phyloP scores from a whole-genome alignment of 2,888 invertebrate species.

The Spodoptera exigua region DNA sequence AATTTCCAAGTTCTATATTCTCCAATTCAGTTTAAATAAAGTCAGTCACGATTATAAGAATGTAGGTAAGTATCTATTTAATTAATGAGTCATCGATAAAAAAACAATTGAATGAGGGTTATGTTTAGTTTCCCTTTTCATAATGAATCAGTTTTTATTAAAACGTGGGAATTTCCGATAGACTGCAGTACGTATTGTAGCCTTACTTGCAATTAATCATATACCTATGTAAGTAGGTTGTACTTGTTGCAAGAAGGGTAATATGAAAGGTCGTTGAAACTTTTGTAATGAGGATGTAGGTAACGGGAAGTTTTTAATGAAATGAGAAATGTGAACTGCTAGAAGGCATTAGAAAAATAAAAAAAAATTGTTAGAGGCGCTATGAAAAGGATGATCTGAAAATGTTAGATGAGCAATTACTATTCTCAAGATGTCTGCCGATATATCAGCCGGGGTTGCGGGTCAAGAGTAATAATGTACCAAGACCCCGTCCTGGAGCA shows the following conservation, averaged over 20 bases:
- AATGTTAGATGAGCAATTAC: too few species aligned
- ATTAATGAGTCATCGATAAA: constrained; percentile 4
- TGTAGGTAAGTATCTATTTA: not conserved
- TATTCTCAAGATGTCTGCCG: too few species aligned
- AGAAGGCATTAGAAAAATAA: too few species aligned
- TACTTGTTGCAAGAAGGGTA: not conserved
- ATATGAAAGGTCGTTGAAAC: constrained; percentile 22
- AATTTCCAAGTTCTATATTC: constrained; percentile 1
- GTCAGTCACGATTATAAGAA: constrained; percentile 4
- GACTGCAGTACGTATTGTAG: constrained; percentile 16
- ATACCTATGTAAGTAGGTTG: not conserved
- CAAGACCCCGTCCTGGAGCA: too few species aligned
- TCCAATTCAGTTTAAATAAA: too few species aligned
- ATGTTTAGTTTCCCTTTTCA: constrained; percentile 19
- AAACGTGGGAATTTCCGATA: constrained; percentile 35
- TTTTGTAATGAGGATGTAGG: constrained; percentile 23
- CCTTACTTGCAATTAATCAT: too few species aligned
- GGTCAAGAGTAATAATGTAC: too few species aligned
- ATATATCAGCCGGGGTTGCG: too few species aligned
- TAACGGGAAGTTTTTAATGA: constrained; percentile 9
- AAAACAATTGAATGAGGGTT: not conserved
- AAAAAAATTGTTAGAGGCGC: too few species aligned
- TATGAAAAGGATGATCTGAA: too few species aligned
- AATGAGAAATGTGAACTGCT: not conserved
- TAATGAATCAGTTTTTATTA: constrained; percentile 14